These are phyloP conservation scores for Salvator merianae DNA, from an alignment of 2,113 vertebrate species.

Conservation along the genomic window DNA sequence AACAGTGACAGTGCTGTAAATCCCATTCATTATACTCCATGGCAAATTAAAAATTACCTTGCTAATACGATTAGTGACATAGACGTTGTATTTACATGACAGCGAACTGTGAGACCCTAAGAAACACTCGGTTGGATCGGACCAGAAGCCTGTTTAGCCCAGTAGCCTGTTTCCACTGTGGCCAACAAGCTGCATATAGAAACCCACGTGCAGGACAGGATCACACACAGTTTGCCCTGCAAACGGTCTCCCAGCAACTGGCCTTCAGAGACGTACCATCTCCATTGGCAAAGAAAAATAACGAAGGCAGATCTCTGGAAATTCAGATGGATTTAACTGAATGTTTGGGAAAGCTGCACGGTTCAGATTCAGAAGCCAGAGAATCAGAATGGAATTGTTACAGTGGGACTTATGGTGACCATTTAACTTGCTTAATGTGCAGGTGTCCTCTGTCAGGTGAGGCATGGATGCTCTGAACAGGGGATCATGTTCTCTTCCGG, in stretches of 20 bases:
- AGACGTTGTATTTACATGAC: not conserved
- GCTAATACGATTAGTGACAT: not conserved
- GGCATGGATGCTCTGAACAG: not conserved
- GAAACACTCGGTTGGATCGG: too few relatives aligned
- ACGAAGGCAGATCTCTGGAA: not conserved
- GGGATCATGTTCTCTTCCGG: not conserved
- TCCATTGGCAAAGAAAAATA: too few relatives aligned
- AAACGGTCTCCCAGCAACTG: too few relatives aligned
- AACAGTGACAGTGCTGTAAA: not conserved
- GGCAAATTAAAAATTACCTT: constrained; percentile 46
- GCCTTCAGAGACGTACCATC: too few relatives aligned
- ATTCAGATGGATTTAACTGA: not conserved
- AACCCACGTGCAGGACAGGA: too few relatives aligned
- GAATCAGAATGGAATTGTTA: not conserved
- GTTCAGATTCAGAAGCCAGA: not conserved
- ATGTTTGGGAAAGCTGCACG: not conserved
- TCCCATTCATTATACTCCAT: not conserved
- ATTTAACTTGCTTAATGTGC: not conserved
- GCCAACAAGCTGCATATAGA: too few relatives aligned
- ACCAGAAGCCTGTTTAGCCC: too few relatives aligned
- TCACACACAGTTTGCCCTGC: too few relatives aligned
- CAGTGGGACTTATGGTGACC: not conserved
- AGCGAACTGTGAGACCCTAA: too few relatives aligned
- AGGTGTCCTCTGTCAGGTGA: not conserved
- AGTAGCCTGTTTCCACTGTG: too few relatives aligned